Evolutionary conservation across 2,888 invertebrate genomes (phyloP), one percentile per base, ranked within the genome.

Genomic region (Pyrgus malvae): DNA sequence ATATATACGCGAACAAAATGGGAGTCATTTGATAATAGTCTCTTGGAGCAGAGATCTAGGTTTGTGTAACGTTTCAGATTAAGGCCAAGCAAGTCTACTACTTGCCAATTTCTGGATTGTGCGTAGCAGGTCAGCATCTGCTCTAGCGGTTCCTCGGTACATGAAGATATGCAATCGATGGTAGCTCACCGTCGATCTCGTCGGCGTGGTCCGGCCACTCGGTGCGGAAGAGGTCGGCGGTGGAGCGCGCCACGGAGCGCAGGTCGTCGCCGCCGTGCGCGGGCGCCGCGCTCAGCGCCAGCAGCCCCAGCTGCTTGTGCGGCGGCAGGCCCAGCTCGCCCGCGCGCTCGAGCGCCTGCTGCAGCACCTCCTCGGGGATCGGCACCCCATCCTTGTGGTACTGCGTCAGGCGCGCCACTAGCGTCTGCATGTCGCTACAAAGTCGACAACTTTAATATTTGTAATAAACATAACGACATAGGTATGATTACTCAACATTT

Each of bases 361-460:
- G 78, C 0, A 83, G 37, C 1, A 80, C 41, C 0, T 73, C 76
- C 2, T 77, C 78, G 0, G 80, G 62, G 51, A 84, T 66, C 38
- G 70, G 68, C 12, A 75, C 65, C 11, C 85, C 83, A 6, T 83
- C 85, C 48, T 78, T 78, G 71, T 80, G 74, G 73, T 78, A 83
- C 16, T 76, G 70, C 0, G 66, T 67, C 6, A 88, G 58, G 0
- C 80, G 79, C 2, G 53, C 42, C 23, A 80, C 75, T 5, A 87
- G 49, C 0, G 58, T 67, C 41, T 80, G 63, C 33, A 82, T 68
- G 40, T 76, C 72, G 0, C 88, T 89, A 70, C 8, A n/a, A 7
- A 25, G 38, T 35, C 2, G 4, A 35, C 4, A 7, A 35, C 4
- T 3, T 3, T 3, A 12, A 12, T 33, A 3, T 33, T 33, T n/a